Base-by-base conservation (phyloP, 2,888 invertebrate species). In the Limnephilus lunatus region DNA sequence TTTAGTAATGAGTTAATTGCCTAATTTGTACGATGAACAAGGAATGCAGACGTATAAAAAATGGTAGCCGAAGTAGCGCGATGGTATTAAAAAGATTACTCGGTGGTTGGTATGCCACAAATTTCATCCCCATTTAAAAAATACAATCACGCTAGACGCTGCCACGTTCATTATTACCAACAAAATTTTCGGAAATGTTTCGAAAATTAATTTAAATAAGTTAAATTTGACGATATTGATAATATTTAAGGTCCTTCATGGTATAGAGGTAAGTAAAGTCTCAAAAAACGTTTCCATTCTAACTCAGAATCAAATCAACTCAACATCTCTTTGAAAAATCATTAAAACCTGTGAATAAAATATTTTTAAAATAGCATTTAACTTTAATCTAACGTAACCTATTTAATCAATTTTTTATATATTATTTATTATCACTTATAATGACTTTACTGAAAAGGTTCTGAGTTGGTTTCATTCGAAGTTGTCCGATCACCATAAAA, bases 41-140 rank as follows among this genome's bases (percentile, higher is more conserved):
- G 35, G 83, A 83, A 83, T 83, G 83, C 35, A 83, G 83, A 83
- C 83, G 25, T 5, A 15, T 32, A 83, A 83, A 83, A 83, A 83
- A 83, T 25, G 35, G 32, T 35, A 35, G 35, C 83, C 35, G 83
- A 35, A 35, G 35, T 83, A 9, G 83, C 83, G 83, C 35, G 83
- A 25, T 32, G 83, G 25, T 32, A 35, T 25, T 35, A 35, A 14
- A 25, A 83, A 9, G 83, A 9, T 32, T 5, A 35, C 35, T 15
- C 35, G 19, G 35, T 83, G 35, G 31, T 83, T 83, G 83, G 83
- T 83, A 83, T 83, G 83, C 32, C 35, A 83, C 83, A 83, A 83
- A 35, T 83, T 83, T 83, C 35, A 32, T 25, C 83, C 15, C 25
- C n/a, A 35, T 83, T 83, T 83, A 25, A 83, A 25, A 83, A 83